Evolutionary conservation across 2,888 invertebrate species (phyloP).

Genomic region (Ochropacha duplaris): DNA sequence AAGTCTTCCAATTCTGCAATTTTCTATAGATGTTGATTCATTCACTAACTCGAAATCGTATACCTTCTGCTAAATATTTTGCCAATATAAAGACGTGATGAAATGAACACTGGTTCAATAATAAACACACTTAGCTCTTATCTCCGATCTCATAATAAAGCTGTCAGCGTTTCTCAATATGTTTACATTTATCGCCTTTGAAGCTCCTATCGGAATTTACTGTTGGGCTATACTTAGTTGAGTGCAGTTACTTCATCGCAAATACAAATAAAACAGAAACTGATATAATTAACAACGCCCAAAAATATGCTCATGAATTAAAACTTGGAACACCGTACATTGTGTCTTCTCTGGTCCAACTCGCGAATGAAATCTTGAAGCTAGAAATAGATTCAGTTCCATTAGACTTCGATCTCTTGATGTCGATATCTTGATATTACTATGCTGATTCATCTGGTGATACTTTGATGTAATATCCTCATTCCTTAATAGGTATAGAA

Average conservation of each 20-base stretch:
- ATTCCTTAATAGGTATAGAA: too few relatives aligned
- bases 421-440: too few relatives aligned
- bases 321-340: too few relatives aligned
- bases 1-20: neutral
- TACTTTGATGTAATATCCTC: too few relatives aligned
- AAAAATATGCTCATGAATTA: neutral
- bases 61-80: neutral
- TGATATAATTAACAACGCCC: conserved; percentile 13
- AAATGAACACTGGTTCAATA: conserved; percentile 26
- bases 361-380: too few relatives aligned
- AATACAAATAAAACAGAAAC: neutral
- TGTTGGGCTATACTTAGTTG: neutral
- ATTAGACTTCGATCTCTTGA: too few relatives aligned
- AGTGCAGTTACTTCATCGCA: neutral
- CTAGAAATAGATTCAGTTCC: too few relatives aligned
- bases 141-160: conserved; percentile 12
- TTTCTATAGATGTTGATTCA: neutral
- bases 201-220: neutral
- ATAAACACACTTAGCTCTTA: conserved; percentile 21
- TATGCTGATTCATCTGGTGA: too few relatives aligned
- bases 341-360: too few relatives aligned
- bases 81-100: conserved; percentile 23
- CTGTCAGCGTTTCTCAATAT: conserved; percentile 12
- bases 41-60: neutral
- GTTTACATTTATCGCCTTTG: conserved; percentile 22